Base-by-base conservation (phyloP, 2,797 vertebrate genomes). In the Aphelocoma californica region DNA sequence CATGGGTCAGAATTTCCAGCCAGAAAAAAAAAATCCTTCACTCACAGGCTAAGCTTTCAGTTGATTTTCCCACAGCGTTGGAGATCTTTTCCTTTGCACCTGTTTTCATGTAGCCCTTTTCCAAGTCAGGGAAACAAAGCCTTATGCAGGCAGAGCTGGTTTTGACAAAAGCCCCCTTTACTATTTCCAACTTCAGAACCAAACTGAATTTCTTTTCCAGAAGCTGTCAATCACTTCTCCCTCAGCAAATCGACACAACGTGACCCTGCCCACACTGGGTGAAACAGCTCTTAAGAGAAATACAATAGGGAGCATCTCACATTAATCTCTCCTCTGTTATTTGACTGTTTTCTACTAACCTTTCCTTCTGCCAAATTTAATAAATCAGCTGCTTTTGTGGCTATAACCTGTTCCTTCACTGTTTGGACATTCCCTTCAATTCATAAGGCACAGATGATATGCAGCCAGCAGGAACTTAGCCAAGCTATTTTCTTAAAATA, bases 321-420 rank as follows among this genome's bases (percentile, higher is more conserved):
- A 84, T 96, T 95, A 89, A 94, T 97, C 88, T 95, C 72, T 54
- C 81, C 71, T 47, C 81, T 36, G 62, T 81, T 97, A 90, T 96
- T 96, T 91, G 93, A 96, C 86, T 95, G 79, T 87, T 96, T 95
- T 88, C 86, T 90, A 61, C 94, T 95, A 93, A 96, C 94, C 88
- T 96, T 97, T 97, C 73, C 34, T 91, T 95, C 92, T 94, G 95
- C 86, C 95, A 94, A 54, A 94, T 96, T 93, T 93, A 93, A 96
- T 96, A 96, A 90, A 93, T 95, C 81, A 64, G 86, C 73, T 83
- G 84, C 72, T 96, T 96, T 91, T 86, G 90, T 15, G 1, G 47
- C 54, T 91, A 26, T 90, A 86, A 79, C 86, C 58, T 61, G 65
- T 71, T 91, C 93, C 81, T 81, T 65, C 44, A 17, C 44, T 91